Evolutionary conservation across 2,797 vertebrate species (phyloP).

Genomic region (Pelochelys cantorii): DNA sequence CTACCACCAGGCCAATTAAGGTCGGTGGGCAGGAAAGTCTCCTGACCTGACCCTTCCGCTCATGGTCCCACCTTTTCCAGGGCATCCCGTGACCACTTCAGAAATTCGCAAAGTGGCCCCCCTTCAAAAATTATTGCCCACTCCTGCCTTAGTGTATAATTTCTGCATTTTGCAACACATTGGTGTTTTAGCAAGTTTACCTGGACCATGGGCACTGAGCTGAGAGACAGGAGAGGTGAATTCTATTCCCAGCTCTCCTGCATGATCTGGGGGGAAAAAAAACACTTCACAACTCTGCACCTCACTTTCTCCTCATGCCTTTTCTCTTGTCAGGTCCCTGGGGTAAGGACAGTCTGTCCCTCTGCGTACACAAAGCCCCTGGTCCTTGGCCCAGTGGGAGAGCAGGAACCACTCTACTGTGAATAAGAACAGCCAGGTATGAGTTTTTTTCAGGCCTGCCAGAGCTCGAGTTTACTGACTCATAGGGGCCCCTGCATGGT

Average conservation of each 20-base stretch:
- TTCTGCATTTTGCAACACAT: not conserved
- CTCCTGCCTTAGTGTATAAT: not conserved
- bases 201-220: not conserved
- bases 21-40: no score
- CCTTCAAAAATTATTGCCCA: no score
- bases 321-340: not conserved
- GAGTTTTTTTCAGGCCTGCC: not conserved
- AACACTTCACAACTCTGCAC: not conserved
- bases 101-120: no score
- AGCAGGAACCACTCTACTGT: not conserved
- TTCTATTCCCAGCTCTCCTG: not conserved
- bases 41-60: no score
- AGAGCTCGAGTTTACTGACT: not conserved
- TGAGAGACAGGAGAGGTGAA: not conserved
- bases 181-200: not conserved
- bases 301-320: not conserved
- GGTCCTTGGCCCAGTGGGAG: no score
- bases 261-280: not conserved
- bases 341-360: not conserved
- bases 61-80: no score
- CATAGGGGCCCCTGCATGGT: not conserved
- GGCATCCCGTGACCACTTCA: no score
- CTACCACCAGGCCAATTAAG: no score
- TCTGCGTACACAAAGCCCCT: not conserved
- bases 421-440: not conserved